A percentile compares a stretch with the other conserved stretches of the same genome.
These are phyloP conservation scores for Strigamia crassipes DNA, from an alignment of 2,888 invertebrate species.

Conservation along the genomic window DNA sequence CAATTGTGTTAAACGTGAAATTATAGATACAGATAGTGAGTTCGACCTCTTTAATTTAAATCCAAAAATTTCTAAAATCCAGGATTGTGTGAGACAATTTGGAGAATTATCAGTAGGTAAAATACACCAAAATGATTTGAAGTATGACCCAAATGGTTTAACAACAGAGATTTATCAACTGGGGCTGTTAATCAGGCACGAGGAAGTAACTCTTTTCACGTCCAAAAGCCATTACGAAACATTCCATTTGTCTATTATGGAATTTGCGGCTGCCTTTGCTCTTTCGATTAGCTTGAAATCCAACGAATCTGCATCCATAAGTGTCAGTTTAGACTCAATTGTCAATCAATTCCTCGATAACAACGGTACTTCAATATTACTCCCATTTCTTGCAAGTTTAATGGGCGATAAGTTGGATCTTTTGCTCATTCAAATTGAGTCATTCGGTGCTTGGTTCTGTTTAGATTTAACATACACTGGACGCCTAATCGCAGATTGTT, in stretches of 20 bases:
- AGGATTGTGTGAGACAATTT: background rate
- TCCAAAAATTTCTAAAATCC: background rate
- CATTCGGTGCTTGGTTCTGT: too few relatives aligned
- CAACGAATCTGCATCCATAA: background rate
- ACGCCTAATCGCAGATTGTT: too few relatives aligned
- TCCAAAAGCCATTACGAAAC: background rate
- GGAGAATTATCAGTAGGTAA: background rate
- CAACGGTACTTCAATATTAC: too few relatives aligned
- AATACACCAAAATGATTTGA: background rate
- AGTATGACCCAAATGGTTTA: background rate
- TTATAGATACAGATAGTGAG: background rate
- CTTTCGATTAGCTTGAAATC: background rate
- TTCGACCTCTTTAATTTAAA: background rate
- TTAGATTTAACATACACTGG: too few relatives aligned
- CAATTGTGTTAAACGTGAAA: background rate
- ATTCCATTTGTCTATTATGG: background rate
- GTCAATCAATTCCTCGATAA: too few relatives aligned
- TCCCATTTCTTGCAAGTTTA: too few relatives aligned
- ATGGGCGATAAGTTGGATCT: too few relatives aligned
- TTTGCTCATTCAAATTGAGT: too few relatives aligned
- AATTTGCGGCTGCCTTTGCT: background rate
- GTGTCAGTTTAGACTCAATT: background rate
- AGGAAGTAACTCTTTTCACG: background rate
- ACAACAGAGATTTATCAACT: background rate
- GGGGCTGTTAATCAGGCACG: background rate